These are phyloP conservation scores for Mugil cephalus DNA, from an alignment of 2,113 vertebrate genomes.

Conservation along the genomic window DNA sequence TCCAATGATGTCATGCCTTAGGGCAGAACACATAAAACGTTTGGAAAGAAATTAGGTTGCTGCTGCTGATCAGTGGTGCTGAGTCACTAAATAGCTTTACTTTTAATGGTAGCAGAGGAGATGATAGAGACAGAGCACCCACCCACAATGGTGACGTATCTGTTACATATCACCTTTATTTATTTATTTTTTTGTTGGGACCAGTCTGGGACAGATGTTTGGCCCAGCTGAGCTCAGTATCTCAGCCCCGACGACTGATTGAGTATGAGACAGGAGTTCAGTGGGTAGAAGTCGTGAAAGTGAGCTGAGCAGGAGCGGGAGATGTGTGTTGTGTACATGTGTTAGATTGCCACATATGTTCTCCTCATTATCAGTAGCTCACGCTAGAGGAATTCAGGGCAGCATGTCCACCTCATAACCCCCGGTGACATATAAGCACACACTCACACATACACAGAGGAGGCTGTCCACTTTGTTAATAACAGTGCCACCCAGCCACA, in stretches of 20 bases:
- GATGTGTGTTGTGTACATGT: conserved; percentile 29
- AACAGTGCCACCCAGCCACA: conserved; percentile 18
- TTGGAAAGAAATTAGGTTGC: conserved; percentile 25
- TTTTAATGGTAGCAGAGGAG: conserved; percentile 18
- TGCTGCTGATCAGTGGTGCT: conserved; percentile 22
- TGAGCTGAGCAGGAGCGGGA: not conserved
- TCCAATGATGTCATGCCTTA: conserved; percentile 49
- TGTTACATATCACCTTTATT: not conserved
- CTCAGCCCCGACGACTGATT: conserved; percentile 11
- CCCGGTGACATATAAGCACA: conserved; percentile 37
- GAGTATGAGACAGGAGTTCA: conserved; percentile 4
- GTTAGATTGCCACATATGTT: conserved; percentile 59
- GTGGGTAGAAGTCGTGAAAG: conserved; percentile 6
- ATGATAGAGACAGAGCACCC: conserved; percentile 3
- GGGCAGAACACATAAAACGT: not conserved
- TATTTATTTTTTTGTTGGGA: not conserved
- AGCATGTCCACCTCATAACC: conserved; percentile 52
- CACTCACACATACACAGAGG: conserved; percentile 31
- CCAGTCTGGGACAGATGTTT: conserved; percentile 48
- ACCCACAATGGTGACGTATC: conserved; percentile 25
- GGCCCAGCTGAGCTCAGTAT: conserved; percentile 6
- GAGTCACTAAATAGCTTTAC: conserved; percentile 42
- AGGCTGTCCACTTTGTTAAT: conserved; percentile 33
- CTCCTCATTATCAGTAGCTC: conserved; percentile 59
- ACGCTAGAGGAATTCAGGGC: conserved; percentile 66